Conservation (phyloP, 2,888 invertebrate species). For the Drosophila rellima region DNA sequence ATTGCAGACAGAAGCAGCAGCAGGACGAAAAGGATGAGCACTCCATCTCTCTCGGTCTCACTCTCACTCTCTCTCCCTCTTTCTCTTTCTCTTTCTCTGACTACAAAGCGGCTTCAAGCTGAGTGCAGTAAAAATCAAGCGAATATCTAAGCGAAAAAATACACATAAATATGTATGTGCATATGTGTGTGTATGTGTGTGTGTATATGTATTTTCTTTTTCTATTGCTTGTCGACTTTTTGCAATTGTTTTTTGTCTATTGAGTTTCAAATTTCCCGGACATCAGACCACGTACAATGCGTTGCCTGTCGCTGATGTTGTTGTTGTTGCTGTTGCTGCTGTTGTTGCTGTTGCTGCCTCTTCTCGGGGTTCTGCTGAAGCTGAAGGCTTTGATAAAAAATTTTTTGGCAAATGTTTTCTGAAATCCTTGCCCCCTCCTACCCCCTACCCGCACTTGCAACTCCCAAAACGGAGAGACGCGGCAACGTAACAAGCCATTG, state of each 20-base stretch:
- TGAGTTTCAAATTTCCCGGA: conserved; percentile 81
- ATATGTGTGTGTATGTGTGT: conserved; percentile 8
- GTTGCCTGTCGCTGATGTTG: conserved; percentile 38
- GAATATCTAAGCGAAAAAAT: conserved; percentile 46
- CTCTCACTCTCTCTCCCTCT: not conserved
- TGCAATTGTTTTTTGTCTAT: conserved; percentile 68
- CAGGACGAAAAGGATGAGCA: conserved; percentile 8
- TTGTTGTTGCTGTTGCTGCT: conserved; percentile 12
- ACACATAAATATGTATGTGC: conserved; percentile 20
- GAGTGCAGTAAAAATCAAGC: conserved; percentile 82
- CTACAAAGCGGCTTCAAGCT: conserved; percentile 53
- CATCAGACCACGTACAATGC: conserved; percentile 61
- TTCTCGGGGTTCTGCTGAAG: conserved; percentile 47
- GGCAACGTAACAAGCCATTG: conserved; percentile 61
- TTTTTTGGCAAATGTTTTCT: conserved; percentile 77
- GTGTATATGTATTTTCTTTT: conserved; percentile 67
- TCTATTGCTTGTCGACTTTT: conserved; percentile 75
- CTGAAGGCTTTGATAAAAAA: conserved; percentile 82
- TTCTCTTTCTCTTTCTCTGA: conserved; percentile 1
- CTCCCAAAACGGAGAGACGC: conserved; percentile 8
- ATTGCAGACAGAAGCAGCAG: conserved; percentile 73
- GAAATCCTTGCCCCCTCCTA: conserved; percentile 61
- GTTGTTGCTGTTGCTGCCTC: conserved; percentile 29
- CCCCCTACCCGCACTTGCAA: not conserved
- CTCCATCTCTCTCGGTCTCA: no score